A percentile compares a stretch with the other conserved stretches of the same genome.
Evolutionary conservation across 2,797 vertebrate species (phyloP).

Genomic region (Mycteria americana): DNA sequence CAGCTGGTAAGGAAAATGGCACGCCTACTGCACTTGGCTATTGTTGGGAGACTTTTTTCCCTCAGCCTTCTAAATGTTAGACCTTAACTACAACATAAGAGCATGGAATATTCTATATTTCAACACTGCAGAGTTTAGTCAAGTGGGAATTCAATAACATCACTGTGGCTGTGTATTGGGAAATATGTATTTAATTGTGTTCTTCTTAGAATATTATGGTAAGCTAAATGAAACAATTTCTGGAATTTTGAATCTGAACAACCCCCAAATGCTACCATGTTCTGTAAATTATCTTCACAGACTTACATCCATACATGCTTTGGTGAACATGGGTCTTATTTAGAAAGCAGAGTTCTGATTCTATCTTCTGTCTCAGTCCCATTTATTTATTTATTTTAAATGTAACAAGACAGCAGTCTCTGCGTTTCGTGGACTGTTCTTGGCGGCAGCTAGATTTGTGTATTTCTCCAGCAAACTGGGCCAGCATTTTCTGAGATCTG

Average conservation of each 20-base stretch:
- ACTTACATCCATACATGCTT: fast-evolving
- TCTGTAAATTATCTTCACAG: background rate
- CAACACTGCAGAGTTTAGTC: background rate
- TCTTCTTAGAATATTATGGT: background rate
- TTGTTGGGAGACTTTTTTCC: background rate
- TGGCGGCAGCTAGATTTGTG: background rate
- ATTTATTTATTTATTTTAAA: background rate
- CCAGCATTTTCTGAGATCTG: background rate
- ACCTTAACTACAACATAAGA: background rate
- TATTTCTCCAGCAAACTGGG: background rate
- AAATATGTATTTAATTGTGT: background rate
- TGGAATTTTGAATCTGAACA: background rate
- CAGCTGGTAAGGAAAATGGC: background rate
- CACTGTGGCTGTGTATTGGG: background rate
- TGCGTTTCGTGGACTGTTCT: background rate
- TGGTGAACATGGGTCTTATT: background rate
- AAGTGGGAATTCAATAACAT: background rate
- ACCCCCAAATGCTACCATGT: background rate
- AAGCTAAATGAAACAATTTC: background rate
- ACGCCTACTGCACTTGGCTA: background rate
- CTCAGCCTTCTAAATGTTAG: background rate
- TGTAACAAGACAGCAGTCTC: background rate
- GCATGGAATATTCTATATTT: background rate
- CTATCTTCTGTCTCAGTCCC: background rate
- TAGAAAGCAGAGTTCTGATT: background rate